A percentile compares a stretch with the other conserved stretches of the same genome.
phyloP scores from a whole-genome alignment of 2,888 invertebrate genomes.

The Cephus rjabovi region DNA sequence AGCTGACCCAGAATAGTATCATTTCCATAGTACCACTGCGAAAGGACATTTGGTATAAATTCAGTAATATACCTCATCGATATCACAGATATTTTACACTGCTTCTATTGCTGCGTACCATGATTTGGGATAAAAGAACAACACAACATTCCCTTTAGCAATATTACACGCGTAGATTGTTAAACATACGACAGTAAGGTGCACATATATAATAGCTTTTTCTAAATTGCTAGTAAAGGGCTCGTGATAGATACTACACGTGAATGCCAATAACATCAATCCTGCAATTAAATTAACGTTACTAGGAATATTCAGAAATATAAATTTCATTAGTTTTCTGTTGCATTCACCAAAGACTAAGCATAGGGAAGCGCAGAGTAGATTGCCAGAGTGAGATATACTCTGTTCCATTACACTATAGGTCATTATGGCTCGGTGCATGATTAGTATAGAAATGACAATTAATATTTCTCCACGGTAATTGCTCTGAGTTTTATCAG shows the following conservation, averaged over 20 bases:
- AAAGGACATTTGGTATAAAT: not conserved
- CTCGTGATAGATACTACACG: constrained; percentile 17
- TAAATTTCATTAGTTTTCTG: not conserved
- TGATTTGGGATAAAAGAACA: constrained; percentile 11
- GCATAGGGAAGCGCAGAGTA: not conserved
- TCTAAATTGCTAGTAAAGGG: constrained; percentile 9
- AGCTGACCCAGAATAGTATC: not conserved
- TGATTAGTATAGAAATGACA: constrained; percentile 11
- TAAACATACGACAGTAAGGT: constrained; percentile 1
- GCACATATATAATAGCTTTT: constrained; percentile 1
- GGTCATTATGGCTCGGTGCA: constrained; percentile 12
- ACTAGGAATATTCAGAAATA: not conserved
- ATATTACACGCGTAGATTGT: constrained; percentile 7
- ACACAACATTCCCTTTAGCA: constrained; percentile 6
- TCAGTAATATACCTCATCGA: not conserved
- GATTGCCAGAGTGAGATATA: constrained; percentile 5
- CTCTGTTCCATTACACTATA: constrained; percentile 7
- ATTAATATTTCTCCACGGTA: not conserved
- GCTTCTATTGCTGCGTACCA: not conserved
- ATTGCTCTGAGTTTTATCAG: not conserved
- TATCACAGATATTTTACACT: not conserved
- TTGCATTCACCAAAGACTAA: not conserved
- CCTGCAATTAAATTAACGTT: not conserved
- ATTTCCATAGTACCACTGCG: not conserved
- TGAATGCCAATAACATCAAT: constrained; percentile 8